Base-by-base conservation (phyloP, 2,797 vertebrate species). In the Enteromius afrohamiltoni region DNA sequence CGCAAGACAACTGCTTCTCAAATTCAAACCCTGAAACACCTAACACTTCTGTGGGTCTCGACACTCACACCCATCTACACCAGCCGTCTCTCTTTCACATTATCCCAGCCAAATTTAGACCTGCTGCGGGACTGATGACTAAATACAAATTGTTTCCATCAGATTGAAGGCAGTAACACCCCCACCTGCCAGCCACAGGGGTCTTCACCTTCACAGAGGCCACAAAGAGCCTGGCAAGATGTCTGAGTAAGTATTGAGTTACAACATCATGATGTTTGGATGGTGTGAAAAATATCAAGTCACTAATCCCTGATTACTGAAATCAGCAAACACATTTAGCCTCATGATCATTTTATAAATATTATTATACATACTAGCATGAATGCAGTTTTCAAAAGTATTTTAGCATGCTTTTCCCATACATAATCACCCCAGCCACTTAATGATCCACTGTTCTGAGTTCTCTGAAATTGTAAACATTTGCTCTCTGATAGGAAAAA, bases 191-290 rank as follows among this genome's bases (percentile, higher is more conserved):
- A 77, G 14, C 29, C 51, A 70, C 75, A 26, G 82, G 53, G n/a
- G 29, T 78, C 67, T 79, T 88, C 62, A 37, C 45, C 4, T 71
- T 82, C 65, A 75, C 69, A 80, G 83, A 82, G 37, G 79, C 79
- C 85, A 29, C 74, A 79, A 78, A 83, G 76, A 74, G 73, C 16
- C 82, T 9, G 62, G 23, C 86, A 91, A 85, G 85, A 94, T 94
- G 93, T 86, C 91, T 21, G 92, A 93, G 93, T 94, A 82, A 91
- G 92, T 91, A 69, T 55, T 58, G 16, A 40, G 16, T 60, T 79
- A 80, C 53, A n/a, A 53, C 16, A 58, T 58, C 26, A 58, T 23
- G 9, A 19, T 79, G 17, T 26, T 40, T 53, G 16, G 23, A 53
- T 45, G 21, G 1, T 42, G 0, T 26, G 31, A 77, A 23, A 55